Percentiles rank a stretch among this genome's conserved stretches.
Conservation (phyloP, 2,888 invertebrate species). For the Dryocosmus kuriphilus region DNA sequence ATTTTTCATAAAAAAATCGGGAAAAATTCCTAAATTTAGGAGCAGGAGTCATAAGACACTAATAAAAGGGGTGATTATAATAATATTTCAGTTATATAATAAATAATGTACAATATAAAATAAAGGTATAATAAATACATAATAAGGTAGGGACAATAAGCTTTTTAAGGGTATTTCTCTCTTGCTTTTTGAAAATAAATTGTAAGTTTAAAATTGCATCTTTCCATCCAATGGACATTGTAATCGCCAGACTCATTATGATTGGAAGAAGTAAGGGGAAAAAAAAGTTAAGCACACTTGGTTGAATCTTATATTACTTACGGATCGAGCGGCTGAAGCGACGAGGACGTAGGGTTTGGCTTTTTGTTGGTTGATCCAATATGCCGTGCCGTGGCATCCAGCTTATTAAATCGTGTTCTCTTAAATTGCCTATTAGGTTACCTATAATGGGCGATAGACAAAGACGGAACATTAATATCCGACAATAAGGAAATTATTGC, state of each 20-base stretch:
- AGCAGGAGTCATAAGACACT: too few species aligned
- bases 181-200: too few species aligned
- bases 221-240: conserved; percentile 1
- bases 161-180: too few species aligned
- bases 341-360: conserved; percentile 41
- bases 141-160: too few species aligned
- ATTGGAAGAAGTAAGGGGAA: conserved; percentile 11
- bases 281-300: conserved; percentile 31
- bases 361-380: conserved; percentile 49
- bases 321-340: conserved; percentile 30
- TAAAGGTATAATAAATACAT: too few species aligned
- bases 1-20: neutral
- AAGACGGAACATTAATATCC: conserved; percentile 55
- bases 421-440: conserved; percentile 62
- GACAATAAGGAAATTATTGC: conserved; percentile 60
- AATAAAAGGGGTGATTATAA: too few species aligned
- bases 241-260: conserved; percentile 4
- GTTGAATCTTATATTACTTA: conserved; percentile 33
- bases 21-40: too few species aligned
- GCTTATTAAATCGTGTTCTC: conserved; percentile 61
- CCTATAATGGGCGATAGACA: conserved; percentile 55
- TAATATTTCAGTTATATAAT: too few species aligned
- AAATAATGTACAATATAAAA: too few species aligned
- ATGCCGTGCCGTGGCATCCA: conserved; percentile 45
- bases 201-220: conserved; percentile 14